phyloP scores from a whole-genome alignment of 2,888 invertebrate species.

The Rhagonycha lutea region DNA sequence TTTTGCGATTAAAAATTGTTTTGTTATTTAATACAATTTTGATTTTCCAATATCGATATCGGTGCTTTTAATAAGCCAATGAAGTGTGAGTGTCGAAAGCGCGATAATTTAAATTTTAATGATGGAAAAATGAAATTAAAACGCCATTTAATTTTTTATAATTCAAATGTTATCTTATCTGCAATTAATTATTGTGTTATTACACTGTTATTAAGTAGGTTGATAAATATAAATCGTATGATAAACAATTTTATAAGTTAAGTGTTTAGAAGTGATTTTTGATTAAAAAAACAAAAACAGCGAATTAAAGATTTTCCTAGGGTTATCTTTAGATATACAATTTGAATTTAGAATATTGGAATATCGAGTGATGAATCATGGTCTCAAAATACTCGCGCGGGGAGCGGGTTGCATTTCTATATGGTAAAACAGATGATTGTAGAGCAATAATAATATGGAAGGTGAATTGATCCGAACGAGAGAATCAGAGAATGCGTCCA shows the following conservation, averaged over 20 bases:
- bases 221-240: background rate
- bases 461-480: background rate
- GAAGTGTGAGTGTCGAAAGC: background rate
- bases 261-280: background rate
- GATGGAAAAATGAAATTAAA: background rate
- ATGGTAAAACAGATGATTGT: slow-evolving; percentile 9
- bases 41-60: background rate
- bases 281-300: background rate
- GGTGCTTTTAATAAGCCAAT: background rate
- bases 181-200: background rate
- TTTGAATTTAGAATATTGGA: slow-evolving; percentile 18
- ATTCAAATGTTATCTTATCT: background rate
- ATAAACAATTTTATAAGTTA: background rate
- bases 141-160: background rate
- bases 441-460: background rate
- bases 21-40: too few relatives aligned
- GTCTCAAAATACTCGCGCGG: slow-evolving; percentile 36
- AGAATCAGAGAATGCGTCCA: background rate
- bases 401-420: slow-evolving; percentile 32
- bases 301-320: slow-evolving; percentile 2
- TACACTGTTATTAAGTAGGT: background rate
- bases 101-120: background rate
- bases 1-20: too few relatives aligned
- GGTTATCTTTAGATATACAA: slow-evolving; percentile 16
- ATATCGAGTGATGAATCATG: slow-evolving; percentile 37